Evolutionary conservation across 2,888 invertebrate species (phyloP).

Genomic region (Lycaena phlaeas): DNA sequence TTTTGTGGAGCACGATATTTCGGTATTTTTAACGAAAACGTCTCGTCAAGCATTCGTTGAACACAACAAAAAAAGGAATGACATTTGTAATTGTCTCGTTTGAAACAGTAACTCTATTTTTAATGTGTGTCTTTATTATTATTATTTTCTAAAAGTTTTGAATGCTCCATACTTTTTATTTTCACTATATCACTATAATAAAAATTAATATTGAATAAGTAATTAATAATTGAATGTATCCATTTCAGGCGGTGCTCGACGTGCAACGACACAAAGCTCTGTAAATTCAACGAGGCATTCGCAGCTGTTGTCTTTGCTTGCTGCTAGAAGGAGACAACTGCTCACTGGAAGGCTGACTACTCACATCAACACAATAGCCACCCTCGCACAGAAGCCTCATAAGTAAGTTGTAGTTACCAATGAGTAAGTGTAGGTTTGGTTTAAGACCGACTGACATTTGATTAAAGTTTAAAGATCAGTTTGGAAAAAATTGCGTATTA

Average conservation of each 20-base stretch:
- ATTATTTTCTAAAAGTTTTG: too few species aligned
- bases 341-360: slow-evolving; percentile 68
- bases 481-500: too few species aligned
- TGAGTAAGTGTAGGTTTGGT: neutral
- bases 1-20: too few species aligned
- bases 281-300: slow-evolving; percentile 67
- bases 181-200: too few species aligned
- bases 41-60: too few species aligned
- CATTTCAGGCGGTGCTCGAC: slow-evolving; percentile 47
- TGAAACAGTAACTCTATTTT: too few species aligned
- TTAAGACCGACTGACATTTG: neutral
- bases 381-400: slow-evolving; percentile 55
- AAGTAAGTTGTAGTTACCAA: slow-evolving; percentile 43
- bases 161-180: too few species aligned
- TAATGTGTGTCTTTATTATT: too few species aligned
- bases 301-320: slow-evolving; percentile 72
- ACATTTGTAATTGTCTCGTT: too few species aligned
- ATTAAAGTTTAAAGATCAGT: too few species aligned
- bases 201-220: neutral
- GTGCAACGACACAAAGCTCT: slow-evolving; percentile 46
- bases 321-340: slow-evolving; percentile 74
- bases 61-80: too few species aligned
- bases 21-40: too few species aligned
- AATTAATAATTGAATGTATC: slow-evolving; percentile 10
- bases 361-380: slow-evolving; percentile 56